Percentiles rank a stretch among this genome's conserved stretches.
These are phyloP conservation scores for Protomyctophum bolini DNA, from an alignment of 2,113 vertebrate genomes.

Conservation along the genomic window DNA sequence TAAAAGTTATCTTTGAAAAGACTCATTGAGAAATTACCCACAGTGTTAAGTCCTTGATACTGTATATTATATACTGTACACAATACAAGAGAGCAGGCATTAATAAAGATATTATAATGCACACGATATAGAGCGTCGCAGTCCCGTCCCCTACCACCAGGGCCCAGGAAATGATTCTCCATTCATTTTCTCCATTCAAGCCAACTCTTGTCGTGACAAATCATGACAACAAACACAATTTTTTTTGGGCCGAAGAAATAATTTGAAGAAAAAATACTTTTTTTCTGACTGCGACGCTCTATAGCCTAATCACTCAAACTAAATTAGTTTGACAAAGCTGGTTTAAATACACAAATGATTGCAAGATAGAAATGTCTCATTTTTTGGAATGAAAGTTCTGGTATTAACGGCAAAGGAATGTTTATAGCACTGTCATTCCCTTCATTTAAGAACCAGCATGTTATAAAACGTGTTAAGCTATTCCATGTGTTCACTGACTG, in stretches of 20 bases:
- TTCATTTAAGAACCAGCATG: neutral
- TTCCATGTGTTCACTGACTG: neutral
- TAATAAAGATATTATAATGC: neutral
- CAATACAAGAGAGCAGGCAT: conserved; percentile 1
- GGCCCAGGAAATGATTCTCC: too few relatives aligned
- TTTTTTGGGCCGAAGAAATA: neutral
- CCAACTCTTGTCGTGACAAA: too few relatives aligned
- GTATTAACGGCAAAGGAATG: neutral
- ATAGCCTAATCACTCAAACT: neutral
- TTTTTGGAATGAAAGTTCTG: neutral
- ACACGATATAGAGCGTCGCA: too few relatives aligned
- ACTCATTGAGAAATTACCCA: neutral
- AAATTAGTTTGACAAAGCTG: neutral
- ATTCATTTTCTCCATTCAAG: too few relatives aligned
- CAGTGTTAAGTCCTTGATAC: neutral
- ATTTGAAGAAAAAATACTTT: too few relatives aligned
- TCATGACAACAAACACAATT: too few relatives aligned
- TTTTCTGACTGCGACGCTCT: too few relatives aligned
- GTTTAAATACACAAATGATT: neutral
- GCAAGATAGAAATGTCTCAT: neutral
- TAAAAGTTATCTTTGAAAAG: conserved; percentile 12
- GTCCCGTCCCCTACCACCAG: too few relatives aligned
- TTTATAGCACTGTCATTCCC: neutral
- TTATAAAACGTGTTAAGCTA: neutral
- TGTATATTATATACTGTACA: neutral